Base-by-base conservation (phyloP, 2,888 invertebrate species). In the Luffia ferchaultella region DNA sequence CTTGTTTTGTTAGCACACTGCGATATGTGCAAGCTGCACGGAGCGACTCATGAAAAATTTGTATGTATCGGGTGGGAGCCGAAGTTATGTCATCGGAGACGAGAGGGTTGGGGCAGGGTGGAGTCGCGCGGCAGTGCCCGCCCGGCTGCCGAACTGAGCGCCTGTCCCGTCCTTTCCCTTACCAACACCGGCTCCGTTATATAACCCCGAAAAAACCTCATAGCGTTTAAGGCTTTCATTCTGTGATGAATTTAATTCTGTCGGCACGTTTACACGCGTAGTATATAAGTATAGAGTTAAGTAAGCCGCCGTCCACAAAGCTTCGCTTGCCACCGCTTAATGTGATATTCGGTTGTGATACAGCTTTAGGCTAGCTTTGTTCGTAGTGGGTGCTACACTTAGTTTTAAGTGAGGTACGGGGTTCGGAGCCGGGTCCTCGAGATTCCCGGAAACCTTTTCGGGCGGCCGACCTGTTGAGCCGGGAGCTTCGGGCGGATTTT, bases 291-390 rank as follows among this genome's bases (percentile, higher is more conserved):
- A 76, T 76, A 65, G 16, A 63, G 68, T 80, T 82, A 82, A 79
- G 73, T 82, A 82, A 80, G 76, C 69, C 71, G 73, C 80, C 82
- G 83, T 82, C 83, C 83, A 82, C 76, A 62, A 74, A 82, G 80
- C 79, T 80, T 80, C 68, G 83, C 82, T 80, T 77, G 78, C 77
- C 74, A 76, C 73, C 62, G 78, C 80, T 77, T 56, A 30, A 75
- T 82, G 82, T 82, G 83, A 82, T 82, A 82, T 72, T 75, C 72
- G 83, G 83, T 83, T 83, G 83, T 83, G 83, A 83, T 82, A 54
- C 49, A 72, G 67, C 68, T 73, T 62, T 78, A 82, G 76, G 77
- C 79, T 65, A 66, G 82, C 80, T 76, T 79, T 72, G 82, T 77
- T 72, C 65, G 63, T 80, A 77, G 74, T 67, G 53, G n/a, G 47